Evolutionary conservation across 2,113 vertebrate species (phyloP).

Genomic region (Hippolais icterina): DNA sequence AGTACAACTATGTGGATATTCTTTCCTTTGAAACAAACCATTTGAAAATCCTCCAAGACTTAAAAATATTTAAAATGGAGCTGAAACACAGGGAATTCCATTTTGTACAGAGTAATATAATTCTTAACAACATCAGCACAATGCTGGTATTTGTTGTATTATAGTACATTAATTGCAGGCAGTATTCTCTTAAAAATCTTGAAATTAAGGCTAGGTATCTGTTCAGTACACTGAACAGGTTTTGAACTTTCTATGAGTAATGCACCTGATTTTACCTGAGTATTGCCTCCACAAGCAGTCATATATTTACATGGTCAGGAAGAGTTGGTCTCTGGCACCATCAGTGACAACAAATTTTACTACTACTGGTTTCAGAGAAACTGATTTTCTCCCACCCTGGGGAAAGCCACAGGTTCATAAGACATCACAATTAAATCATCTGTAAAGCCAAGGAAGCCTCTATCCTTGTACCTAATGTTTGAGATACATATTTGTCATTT

Average conservation of each 20-base stretch:
- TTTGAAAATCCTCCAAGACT: background rate
- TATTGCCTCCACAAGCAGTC: background rate
- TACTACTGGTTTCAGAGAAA: conserved; percentile 1
- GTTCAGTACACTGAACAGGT: background rate
- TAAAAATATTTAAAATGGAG: background rate
- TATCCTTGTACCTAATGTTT: background rate
- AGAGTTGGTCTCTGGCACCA: background rate
- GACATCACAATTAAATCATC: background rate
- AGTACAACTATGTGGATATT: background rate
- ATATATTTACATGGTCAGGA: background rate
- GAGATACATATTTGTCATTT: background rate
- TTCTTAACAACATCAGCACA: background rate
- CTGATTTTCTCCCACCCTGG: background rate
- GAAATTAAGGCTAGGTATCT: background rate
- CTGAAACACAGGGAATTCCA: background rate
- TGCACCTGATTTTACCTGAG: background rate
- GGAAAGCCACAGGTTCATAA: background rate
- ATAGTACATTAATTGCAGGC: background rate
- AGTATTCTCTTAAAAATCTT: background rate
- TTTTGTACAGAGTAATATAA: background rate
- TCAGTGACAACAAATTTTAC: background rate
- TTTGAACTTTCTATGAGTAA: background rate
- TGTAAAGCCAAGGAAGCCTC: background rate
- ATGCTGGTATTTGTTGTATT: background rate
- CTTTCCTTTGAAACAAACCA: background rate